Conservation (phyloP, 2,797 vertebrate genomes). For the Falco peregrinus region DNA sequence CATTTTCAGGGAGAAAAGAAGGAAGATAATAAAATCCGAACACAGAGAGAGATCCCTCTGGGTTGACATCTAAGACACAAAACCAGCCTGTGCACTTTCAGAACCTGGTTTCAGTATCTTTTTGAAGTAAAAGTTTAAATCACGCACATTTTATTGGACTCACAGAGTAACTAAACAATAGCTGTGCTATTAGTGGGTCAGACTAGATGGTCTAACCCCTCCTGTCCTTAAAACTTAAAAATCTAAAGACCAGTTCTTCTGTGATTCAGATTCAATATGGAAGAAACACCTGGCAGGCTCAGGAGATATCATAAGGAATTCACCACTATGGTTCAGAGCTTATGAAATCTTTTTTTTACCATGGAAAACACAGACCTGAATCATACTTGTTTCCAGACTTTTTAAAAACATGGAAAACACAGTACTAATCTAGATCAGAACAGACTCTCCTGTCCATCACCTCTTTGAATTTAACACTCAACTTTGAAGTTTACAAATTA, state of each 20-base stretch:
- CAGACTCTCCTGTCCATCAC: not conserved
- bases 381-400: not conserved
- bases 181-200: not conserved
- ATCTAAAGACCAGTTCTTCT: not conserved
- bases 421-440: not conserved
- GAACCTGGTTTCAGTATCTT: fast-evolving
- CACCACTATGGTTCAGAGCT: not conserved
- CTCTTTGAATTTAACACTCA: not conserved
- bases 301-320: not conserved
- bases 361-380: not conserved
- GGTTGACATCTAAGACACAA: not conserved
- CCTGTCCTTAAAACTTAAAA: not conserved
- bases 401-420: not conserved
- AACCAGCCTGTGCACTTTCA: not conserved
- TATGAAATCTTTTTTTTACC: not conserved
- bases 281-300: not conserved
- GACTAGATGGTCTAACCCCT: not conserved
- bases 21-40: not conserved
- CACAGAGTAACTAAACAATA: not conserved
- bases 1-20: not conserved
- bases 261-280: not conserved
- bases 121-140: not conserved
- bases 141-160: not conserved
- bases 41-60: not conserved
- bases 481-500: not conserved